Percentiles rank a stretch among this genome's conserved stretches.
phyloP scores from a whole-genome alignment of 2,888 invertebrate genomes.

The Chloromyia formosa region DNA sequence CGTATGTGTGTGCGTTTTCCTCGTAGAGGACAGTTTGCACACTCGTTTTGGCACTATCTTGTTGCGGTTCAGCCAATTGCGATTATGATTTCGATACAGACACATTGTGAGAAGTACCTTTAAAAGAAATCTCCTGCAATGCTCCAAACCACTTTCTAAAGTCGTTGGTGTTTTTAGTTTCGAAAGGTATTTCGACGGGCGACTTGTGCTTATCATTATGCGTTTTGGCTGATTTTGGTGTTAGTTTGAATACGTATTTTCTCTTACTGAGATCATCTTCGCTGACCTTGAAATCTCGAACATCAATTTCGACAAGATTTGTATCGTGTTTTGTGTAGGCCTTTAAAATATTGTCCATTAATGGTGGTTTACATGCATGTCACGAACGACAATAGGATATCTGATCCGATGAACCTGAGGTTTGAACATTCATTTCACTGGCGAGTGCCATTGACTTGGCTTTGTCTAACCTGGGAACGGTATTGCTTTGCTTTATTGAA shows the following conservation, averaged over 20 bases:
- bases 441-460: conserved; percentile 11
- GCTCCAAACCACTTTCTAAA: conserved; percentile 81
- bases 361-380: conserved; percentile 76
- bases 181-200: conserved; percentile 75
- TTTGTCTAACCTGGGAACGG: conserved; percentile 36
- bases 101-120: conserved; percentile 26
- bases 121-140: conserved; percentile 64
- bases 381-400: conserved; percentile 73
- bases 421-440: conserved; percentile 39
- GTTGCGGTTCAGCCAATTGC: conserved; percentile 63
- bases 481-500: too few species aligned
- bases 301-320: conserved; percentile 52
- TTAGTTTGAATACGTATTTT: conserved; percentile 89
- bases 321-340: conserved; percentile 59
- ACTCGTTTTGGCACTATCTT: conserved; percentile 61
- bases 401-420: conserved; percentile 38
- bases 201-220: conserved; percentile 65
- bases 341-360: conserved; percentile 61
- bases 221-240: conserved; percentile 71
- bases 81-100: conserved; percentile 44
- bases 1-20: conserved; percentile 64
- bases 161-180: conserved; percentile 81
- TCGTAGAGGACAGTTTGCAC: conserved; percentile 58
- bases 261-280: conserved; percentile 91
- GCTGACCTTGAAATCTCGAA: conserved; percentile 48